Evolutionary conservation across 2,797 vertebrate species (phyloP).

Genomic region (Scyliorhinus canicula): DNA sequence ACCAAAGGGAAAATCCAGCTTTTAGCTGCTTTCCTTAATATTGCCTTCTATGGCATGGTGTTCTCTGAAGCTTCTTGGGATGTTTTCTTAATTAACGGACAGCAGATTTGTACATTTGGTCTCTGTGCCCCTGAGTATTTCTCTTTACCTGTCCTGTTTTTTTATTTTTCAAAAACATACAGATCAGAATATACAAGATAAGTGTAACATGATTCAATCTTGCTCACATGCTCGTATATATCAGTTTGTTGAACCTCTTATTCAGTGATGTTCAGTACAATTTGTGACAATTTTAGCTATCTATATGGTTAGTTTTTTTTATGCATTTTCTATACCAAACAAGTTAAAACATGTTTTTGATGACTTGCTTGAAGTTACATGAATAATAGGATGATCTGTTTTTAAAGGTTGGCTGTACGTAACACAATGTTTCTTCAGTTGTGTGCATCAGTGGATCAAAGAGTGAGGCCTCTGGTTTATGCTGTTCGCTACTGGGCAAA

Average conservation of each 20-base stretch:
- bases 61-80: not conserved
- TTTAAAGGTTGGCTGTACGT: conserved; percentile 72
- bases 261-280: not conserved
- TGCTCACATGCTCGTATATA: not conserved
- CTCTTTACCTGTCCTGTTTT: not conserved
- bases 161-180: not conserved
- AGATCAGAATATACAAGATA: not conserved
- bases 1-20: not conserved
- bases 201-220: not conserved
- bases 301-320: not conserved
- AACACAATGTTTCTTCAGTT: conserved; percentile 83
- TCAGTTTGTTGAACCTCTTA: not conserved
- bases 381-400: not conserved
- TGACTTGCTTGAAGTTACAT: not conserved
- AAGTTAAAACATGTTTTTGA: not conserved
- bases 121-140: not conserved
- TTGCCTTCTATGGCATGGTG: not conserved
- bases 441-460: conserved; percentile 65
- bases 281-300: not conserved
- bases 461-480: conserved; percentile 77
- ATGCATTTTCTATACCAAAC: not conserved
- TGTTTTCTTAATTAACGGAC: not conserved
- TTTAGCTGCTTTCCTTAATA: not conserved
- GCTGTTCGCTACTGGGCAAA: conserved; percentile 80
- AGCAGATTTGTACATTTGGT: not conserved